Evolutionary conservation across 2,797 vertebrate species (phyloP).

Genomic region (Sebastes itinus): DNA sequence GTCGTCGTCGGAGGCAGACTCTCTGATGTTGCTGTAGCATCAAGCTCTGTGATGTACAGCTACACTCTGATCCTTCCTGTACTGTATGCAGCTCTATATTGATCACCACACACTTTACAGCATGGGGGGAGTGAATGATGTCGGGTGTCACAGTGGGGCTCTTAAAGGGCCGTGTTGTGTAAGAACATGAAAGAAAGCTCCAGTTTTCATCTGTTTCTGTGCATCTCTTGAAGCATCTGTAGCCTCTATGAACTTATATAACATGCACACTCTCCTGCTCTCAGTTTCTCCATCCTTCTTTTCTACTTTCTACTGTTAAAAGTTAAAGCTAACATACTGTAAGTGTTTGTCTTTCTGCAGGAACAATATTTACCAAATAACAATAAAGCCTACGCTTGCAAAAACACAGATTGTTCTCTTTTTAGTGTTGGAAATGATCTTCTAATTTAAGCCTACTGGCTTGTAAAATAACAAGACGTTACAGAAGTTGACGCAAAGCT

Average conservation of each 20-base stretch:
- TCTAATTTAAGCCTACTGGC: conserved; percentile 14
- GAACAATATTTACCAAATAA: neutral
- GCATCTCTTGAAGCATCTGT: neutral
- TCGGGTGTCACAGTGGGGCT: conserved; percentile 24
- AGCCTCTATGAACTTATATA: neutral
- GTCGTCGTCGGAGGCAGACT: conserved; percentile 21
- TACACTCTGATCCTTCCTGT: conserved; percentile 50
- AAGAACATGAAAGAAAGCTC: conserved; percentile 35
- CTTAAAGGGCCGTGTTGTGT: conserved; percentile 18
- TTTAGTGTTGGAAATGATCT: neutral
- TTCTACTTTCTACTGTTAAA: neutral
- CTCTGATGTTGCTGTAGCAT: conserved; percentile 46
- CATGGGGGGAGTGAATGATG: neutral
- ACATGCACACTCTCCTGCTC: neutral
- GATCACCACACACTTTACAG: conserved; percentile 34
- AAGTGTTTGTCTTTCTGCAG: neutral
- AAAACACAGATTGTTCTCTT: neutral
- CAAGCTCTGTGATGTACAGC: conserved; percentile 52
- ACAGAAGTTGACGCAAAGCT: conserved; percentile 58
- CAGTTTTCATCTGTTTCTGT: neutral
- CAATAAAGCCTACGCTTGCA: neutral
- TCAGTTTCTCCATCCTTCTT: neutral
- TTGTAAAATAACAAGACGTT: conserved; percentile 32
- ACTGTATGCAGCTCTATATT: neutral
- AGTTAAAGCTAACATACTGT: neutral